phyloP scores from a whole-genome alignment of 2,113 vertebrate species.

The Grammomys surdaster region DNA sequence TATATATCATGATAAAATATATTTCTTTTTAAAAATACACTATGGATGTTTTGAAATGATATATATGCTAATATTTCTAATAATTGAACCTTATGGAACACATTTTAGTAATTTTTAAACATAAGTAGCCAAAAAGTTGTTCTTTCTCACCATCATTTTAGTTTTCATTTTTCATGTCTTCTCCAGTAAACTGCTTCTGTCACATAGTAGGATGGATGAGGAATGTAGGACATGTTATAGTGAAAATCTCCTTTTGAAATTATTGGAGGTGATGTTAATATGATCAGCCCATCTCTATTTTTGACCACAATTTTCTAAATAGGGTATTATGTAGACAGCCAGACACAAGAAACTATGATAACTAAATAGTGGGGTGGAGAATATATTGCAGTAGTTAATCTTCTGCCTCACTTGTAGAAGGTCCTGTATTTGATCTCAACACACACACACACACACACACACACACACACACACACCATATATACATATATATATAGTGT shows the following conservation, averaged over 20 bases:
- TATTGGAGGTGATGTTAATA: not conserved
- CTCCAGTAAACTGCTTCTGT: slow-evolving; percentile 12
- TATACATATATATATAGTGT: no score
- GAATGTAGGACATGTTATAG: not conserved
- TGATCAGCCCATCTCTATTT: not conserved
- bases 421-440: not conserved
- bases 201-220: not conserved
- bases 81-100: slow-evolving; percentile 38
- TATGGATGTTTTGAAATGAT: slow-evolving; percentile 45
- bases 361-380: not conserved
- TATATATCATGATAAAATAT: not conserved
- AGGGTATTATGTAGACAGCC: not conserved
- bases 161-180: not conserved
- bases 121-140: slow-evolving; percentile 1
- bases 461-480: no score
- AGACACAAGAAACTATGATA: not conserved
- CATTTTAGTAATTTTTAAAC: not conserved
- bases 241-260: not conserved
- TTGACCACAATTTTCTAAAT: not conserved
- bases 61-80: slow-evolving; percentile 28
- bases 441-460: no score
- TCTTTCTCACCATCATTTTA: not conserved
- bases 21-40: slow-evolving; percentile 53
- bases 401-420: not conserved
- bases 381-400: not conserved